Evolutionary conservation across 1,140 invertebrate species (phyloP).

Genomic region (Lethocerus indicus): DNA sequence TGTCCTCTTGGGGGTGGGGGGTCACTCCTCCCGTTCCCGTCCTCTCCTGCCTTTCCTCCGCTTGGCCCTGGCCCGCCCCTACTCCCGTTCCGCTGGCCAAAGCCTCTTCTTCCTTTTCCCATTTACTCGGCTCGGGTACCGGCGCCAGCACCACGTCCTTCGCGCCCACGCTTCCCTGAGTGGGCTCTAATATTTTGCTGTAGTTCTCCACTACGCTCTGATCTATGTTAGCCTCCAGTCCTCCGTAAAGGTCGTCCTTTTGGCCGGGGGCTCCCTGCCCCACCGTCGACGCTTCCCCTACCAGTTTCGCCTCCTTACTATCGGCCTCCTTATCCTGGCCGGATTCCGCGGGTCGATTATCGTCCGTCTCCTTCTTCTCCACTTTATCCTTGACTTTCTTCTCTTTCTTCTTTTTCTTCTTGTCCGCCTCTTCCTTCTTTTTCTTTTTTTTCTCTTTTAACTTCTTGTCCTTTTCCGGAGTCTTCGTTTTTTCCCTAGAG

Average conservation of each 20-base stretch:
- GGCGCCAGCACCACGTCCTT: slow-evolving; percentile 30
- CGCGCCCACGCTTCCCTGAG: slow-evolving; percentile 19
- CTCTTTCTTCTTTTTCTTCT: slow-evolving; percentile 17
- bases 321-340: background rate
- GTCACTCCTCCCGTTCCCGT: no score
- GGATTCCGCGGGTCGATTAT: no score
- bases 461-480: slow-evolving; percentile 26
- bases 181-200: slow-evolving; percentile 14
- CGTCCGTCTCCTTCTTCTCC: slow-evolving; percentile 9
- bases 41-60: slow-evolving; percentile 4
- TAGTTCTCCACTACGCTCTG: slow-evolving; percentile 22
- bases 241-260: slow-evolving; percentile 22
- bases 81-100: no score
- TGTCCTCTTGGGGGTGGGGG: no score
- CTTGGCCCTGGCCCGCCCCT: no score
- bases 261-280: background rate
- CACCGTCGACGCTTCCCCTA: background rate
- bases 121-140: slow-evolving; percentile 65
- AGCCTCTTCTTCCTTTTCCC: slow-evolving; percentile 64
- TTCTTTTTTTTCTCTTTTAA: slow-evolving; percentile 27
- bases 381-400: slow-evolving; percentile 13
- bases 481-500: slow-evolving; percentile 11
- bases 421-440: slow-evolving; percentile 19
- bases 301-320: slow-evolving; percentile 3
- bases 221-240: slow-evolving; percentile 22